Evolutionary conservation across 2,888 invertebrate genomes (phyloP), one percentile per base, ranked within the genome.

Genomic region (Phyto melanocephala): DNA sequence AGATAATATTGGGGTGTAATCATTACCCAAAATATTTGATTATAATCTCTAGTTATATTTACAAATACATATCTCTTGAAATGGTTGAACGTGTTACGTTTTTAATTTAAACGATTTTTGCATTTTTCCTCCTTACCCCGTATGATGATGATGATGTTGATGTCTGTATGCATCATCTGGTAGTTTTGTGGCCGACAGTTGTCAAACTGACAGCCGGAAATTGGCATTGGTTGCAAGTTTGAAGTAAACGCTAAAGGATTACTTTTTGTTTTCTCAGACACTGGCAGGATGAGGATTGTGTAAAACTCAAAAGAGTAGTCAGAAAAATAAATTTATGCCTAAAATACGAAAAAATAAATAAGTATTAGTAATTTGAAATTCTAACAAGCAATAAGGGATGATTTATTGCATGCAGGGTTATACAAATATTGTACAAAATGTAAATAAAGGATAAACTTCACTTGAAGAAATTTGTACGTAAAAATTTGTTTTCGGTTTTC

Each of bases 201-300:
- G 74, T 79, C 84, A 84, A 86, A 87, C 84, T 87, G 88, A 86
- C 85, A 86, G 84, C 83, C 87, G 88, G 88, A 89, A 88, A 88
- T 88, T 88, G 87, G 85, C 86, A 85, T 82, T 78, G 82, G 78
- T 79, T 74, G 75, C 35, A 72, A 60, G 65, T 17, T 24, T 58
- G 40, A 35, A 28, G 58, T 58, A 67, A 22, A 50, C 37, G 17
- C 10, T 78, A 78, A 78, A 63, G 37, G 17, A 54, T 56, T 63
- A 15, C 35, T 40, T 33, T 56, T 24, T 47, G 24, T 78, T 62
- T n/a, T 8, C 10, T 33, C 11, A 28, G 28, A 28, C 28, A 28
- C 28, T 28, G 28, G 6, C 28, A n/a, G 35, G 11, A 8, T 17
- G 60, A 50, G 28, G 3, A 28, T 28, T 28, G 28, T 28, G 28